These are phyloP conservation scores for Heloderma charlesbogerti DNA, from an alignment of 2,113 vertebrate genomes.

Conservation along the genomic window DNA sequence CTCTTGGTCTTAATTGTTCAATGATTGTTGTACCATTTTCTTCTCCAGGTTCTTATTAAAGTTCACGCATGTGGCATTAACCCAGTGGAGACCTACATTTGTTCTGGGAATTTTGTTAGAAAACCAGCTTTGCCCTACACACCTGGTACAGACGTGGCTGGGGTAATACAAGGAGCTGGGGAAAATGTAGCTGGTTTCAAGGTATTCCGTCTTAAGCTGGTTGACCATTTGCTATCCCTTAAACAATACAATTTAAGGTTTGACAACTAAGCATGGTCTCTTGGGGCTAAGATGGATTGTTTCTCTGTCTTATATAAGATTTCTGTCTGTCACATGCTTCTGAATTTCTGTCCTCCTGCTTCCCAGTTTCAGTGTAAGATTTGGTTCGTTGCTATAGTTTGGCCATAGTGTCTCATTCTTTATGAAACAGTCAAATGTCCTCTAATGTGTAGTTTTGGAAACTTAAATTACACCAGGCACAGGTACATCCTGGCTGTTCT, in stretches of 20 bases:
- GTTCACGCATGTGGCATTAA: slow-evolving; percentile 92
- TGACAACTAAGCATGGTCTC: fast-evolving
- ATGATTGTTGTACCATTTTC: slow-evolving; percentile 1
- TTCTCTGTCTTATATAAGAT: fast-evolving
- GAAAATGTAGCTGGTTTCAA: slow-evolving; percentile 80
- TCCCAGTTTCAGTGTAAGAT: background rate
- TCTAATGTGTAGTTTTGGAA: background rate
- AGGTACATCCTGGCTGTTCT: background rate
- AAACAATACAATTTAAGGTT: background rate
- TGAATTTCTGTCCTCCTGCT: background rate
- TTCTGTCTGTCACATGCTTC: background rate
- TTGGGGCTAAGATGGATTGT: background rate
- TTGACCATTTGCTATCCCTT: fast-evolving
- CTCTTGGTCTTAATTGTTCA: background rate
- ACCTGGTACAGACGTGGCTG: slow-evolving; percentile 87
- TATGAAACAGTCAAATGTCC: background rate
- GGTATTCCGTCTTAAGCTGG: slow-evolving; percentile 68
- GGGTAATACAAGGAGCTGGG: slow-evolving; percentile 85
- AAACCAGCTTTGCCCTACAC: slow-evolving; percentile 87
- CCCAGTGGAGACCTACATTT: slow-evolving; percentile 93
- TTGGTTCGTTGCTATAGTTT: background rate
- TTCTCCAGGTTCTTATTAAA: slow-evolving; percentile 87
- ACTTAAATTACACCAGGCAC: background rate
- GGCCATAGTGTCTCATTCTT: background rate
- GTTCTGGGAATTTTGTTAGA: slow-evolving; percentile 78